A percentile compares a stretch with the other conserved stretches of the same genome.
Conservation (phyloP, 2,113 vertebrate genomes). For the Eretmochelys imbricata region DNA sequence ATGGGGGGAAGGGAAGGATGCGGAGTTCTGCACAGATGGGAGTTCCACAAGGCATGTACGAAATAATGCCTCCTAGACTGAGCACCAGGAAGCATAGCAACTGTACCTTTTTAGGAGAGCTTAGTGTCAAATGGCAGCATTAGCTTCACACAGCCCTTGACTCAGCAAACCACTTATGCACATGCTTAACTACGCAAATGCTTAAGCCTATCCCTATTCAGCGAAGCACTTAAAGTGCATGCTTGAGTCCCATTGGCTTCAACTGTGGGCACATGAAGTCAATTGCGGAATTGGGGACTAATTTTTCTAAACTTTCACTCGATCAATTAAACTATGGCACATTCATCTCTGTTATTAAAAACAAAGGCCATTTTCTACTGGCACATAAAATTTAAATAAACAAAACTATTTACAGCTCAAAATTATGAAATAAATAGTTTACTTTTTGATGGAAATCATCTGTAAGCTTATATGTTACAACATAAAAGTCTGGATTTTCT, state of each 20-base stretch:
- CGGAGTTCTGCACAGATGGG: accelerated
- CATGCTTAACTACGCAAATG: background rate
- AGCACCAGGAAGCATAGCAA: accelerated
- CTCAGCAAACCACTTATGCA: background rate
- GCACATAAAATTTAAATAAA: background rate
- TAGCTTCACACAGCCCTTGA: background rate
- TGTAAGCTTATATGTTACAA: constrained; percentile 72
- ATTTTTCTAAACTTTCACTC: background rate
- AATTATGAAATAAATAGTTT: constrained; percentile 8
- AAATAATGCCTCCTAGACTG: background rate
- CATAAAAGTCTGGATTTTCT: constrained; percentile 77
- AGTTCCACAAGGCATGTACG: background rate
- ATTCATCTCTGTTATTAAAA: background rate
- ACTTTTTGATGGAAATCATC: constrained; percentile 76
- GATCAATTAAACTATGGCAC: background rate
- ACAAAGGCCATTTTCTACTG: accelerated
- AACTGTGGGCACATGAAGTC: accelerated
- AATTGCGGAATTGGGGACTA: background rate
- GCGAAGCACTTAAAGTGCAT: background rate
- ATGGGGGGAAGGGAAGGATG: background rate
- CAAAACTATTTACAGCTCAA: background rate
- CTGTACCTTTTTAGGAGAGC: background rate
- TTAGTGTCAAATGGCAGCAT: background rate
- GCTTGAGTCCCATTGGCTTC: background rate
- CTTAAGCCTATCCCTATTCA: background rate